Evolutionary conservation across 1,140 invertebrate species (phyloP).

Genomic region (Caenorhabditis elegans): DNA sequence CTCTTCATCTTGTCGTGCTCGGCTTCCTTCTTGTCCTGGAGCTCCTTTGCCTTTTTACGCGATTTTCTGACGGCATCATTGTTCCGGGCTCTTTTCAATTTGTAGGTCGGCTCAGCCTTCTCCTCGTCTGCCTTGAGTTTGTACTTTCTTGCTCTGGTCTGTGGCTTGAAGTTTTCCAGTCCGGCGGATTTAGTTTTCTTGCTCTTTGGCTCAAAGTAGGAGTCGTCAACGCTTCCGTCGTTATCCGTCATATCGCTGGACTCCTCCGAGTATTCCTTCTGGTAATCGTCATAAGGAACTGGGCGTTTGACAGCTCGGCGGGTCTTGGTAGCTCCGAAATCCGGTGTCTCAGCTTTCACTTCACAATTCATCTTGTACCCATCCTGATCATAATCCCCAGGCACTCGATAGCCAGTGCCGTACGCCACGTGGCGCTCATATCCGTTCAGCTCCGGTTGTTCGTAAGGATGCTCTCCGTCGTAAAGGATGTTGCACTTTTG

Average conservation of each 20-base stretch:
- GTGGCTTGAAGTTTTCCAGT: slow-evolving; percentile 22
- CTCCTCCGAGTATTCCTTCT: neutral
- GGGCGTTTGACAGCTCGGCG: neutral
- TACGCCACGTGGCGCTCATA: neutral
- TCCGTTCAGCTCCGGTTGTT: neutral
- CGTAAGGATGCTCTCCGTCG: neutral
- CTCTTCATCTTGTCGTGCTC: slow-evolving; percentile 22
- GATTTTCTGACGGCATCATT: slow-evolving; percentile 49
- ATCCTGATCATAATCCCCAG: neutral
- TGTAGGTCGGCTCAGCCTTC: slow-evolving; percentile 43
- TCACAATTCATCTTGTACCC: slow-evolving; percentile 12
- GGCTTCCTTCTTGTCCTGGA: neutral
- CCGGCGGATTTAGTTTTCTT: neutral
- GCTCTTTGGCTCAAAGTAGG: neutral
- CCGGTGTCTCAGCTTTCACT: neutral
- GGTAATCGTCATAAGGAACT: neutral
- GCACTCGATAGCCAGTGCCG: neutral
- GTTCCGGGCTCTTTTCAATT: slow-evolving; percentile 49
- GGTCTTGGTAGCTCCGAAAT: neutral
- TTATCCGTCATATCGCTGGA: neutral
- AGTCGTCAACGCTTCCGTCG: neutral
- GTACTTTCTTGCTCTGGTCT: slow-evolving; percentile 48
- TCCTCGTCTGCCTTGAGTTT: slow-evolving; percentile 45
- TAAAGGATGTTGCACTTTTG: slow-evolving; percentile 7
- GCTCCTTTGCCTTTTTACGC: slow-evolving; percentile 47